A percentile compares a stretch with the other conserved stretches of the same genome.
phyloP scores from a whole-genome alignment of 2,797 vertebrate species.

The Amniataba percoides region DNA sequence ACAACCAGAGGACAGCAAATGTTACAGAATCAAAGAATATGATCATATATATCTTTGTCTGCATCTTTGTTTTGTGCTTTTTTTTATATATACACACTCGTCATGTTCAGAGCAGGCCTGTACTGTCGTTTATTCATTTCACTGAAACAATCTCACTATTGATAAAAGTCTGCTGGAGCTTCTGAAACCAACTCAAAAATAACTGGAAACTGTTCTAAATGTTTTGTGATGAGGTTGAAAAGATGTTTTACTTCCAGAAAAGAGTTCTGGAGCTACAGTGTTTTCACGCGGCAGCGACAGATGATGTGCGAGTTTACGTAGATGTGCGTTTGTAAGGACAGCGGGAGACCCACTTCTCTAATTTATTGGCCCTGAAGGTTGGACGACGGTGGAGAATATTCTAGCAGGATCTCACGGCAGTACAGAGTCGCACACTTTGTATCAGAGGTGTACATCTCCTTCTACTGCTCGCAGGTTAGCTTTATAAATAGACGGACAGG shows the following conservation, averaged over 20 bases:
- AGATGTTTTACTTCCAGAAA: neutral
- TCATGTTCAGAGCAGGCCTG: constrained; percentile 5
- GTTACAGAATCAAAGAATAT: neutral
- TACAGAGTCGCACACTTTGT: constrained; percentile 19
- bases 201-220: neutral
- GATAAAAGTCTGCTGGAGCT: neutral
- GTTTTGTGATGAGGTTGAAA: neutral
- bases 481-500: constrained; percentile 28
- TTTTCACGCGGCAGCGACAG: neutral
- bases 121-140: constrained; percentile 5
- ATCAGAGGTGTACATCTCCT: constrained; percentile 26
- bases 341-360: neutral
- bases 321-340: neutral
- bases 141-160: neutral
- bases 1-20: constrained; percentile 28
- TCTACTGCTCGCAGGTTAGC: constrained; percentile 14
- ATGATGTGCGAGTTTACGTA: neutral
- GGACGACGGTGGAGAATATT: constrained; percentile 13
- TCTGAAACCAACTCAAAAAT: constrained; percentile 1
- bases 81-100: neutral
- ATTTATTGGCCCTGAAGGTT: constrained; percentile 37
- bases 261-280: neutral
- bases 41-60: constrained; percentile 19
- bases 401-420: constrained; percentile 23
- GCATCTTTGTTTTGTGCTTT: constrained; percentile 1